Evolutionary conservation across 2,113 vertebrate species (phyloP).

Genomic region (Pagrus major): DNA sequence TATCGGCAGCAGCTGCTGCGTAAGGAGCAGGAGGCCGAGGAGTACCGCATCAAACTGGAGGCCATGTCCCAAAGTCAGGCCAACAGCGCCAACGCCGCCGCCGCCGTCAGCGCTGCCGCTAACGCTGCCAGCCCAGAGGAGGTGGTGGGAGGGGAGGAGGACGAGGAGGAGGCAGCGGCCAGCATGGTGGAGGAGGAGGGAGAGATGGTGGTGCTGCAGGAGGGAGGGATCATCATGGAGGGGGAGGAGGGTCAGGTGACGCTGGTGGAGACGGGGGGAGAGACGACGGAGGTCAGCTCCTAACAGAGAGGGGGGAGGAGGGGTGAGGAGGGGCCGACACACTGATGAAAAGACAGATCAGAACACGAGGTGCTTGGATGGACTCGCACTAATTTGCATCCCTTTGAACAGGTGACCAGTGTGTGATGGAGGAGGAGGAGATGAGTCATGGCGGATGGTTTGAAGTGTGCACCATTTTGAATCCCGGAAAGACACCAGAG

Average conservation of each 20-base stretch:
- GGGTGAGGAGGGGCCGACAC: not conserved
- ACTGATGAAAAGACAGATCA: not conserved
- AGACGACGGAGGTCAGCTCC: conserved; percentile 73
- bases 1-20: conserved; percentile 88
- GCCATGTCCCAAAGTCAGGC: conserved; percentile 85
- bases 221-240: conserved; percentile 82
- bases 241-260: conserved; percentile 83
- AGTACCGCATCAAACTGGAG: conserved; percentile 87
- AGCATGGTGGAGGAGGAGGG: conserved; percentile 74
- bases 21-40: conserved; percentile 92
- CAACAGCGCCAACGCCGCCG: conserved; percentile 37
- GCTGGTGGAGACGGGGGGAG: conserved; percentile 74
- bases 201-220: conserved; percentile 83
- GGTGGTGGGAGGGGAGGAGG: conserved; percentile 71
- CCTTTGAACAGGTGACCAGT: not conserved
- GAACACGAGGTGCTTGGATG: not conserved
- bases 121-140: conserved; percentile 70
- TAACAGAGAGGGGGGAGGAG: conserved; percentile 55
- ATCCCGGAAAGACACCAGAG: not conserved
- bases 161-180: conserved; percentile 68
- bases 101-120: not conserved
- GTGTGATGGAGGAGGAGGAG: not conserved
- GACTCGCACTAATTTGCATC: conserved; percentile 5
- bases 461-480: conserved; percentile 8
- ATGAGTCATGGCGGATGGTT: not conserved